Evolutionary conservation across 2,113 vertebrate species (phyloP).

Genomic region (Crotalus viridis): DNA sequence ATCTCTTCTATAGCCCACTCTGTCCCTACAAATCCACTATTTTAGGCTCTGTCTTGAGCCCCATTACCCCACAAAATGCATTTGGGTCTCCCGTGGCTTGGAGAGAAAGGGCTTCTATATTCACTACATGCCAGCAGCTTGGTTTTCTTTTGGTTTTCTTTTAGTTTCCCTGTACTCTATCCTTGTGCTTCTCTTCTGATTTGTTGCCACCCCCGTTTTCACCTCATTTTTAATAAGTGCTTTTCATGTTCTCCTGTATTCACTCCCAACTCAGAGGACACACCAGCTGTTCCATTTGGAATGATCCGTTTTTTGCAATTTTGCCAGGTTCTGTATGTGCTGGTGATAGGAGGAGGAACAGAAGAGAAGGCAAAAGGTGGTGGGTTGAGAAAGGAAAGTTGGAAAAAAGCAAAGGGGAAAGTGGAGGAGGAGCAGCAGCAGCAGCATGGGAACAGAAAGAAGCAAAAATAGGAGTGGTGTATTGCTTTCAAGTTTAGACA

Average conservation of each 20-base stretch:
- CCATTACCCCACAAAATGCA: not conserved
- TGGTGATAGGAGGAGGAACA: constrained; percentile 31
- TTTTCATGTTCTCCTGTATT: constrained; percentile 24
- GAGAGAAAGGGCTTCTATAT: not conserved
- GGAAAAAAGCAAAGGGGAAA: constrained; percentile 18
- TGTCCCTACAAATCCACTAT: not conserved
- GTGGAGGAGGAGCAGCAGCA: not conserved
- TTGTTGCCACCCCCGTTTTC: constrained; percentile 26
- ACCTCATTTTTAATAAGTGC: constrained; percentile 38
- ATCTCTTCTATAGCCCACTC: not conserved
- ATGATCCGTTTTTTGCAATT: constrained; percentile 42
- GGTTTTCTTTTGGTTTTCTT: not conserved
- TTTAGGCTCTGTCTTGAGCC: not conserved
- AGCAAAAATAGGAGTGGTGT: constrained; percentile 17
- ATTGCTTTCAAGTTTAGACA: not conserved
- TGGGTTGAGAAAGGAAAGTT: constrained; percentile 55
- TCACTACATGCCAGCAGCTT: not conserved
- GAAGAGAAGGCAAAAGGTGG: constrained; percentile 23
- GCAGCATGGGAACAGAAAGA: not conserved
- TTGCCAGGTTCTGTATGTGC: constrained; percentile 41
- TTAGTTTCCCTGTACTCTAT: constrained; percentile 22
- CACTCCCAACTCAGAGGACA: constrained; percentile 34
- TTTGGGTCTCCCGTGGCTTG: not conserved
- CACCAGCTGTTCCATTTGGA: constrained; percentile 46
- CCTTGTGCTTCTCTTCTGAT: constrained; percentile 29